phyloP scores from a whole-genome alignment of 1,140 invertebrate species.

The Brachionus manjavacas region DNA sequence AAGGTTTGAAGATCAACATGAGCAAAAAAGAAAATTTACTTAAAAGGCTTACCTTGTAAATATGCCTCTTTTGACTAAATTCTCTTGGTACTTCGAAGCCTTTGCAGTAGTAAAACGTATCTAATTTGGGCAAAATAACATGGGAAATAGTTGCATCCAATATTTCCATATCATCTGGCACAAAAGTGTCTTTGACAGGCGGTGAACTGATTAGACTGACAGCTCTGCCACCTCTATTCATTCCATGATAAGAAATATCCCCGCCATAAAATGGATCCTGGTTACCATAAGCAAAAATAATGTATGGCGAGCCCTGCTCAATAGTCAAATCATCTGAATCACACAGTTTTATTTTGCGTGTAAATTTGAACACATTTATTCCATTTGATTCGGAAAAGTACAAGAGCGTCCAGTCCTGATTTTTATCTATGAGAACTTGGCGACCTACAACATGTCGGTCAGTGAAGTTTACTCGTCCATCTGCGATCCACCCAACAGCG shows the following conservation, averaged over 20 bases:
- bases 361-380: constrained; percentile 41
- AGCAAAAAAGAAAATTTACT: no score
- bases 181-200: not conserved
- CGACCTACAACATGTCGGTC: constrained; percentile 34
- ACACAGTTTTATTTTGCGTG: constrained; percentile 19
- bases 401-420: constrained; percentile 27
- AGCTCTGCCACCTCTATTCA: not conserved
- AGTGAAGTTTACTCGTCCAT: constrained; percentile 20
- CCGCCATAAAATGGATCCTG: not conserved
- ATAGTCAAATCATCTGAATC: constrained; percentile 29
- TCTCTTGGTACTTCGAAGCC: constrained; percentile 8
- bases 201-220: not conserved
- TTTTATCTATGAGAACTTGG: constrained; percentile 25
- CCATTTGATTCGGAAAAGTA: constrained; percentile 38
- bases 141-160: not conserved
- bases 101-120: constrained; percentile 16
- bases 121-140: not conserved
- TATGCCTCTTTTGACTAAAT: constrained; percentile 19
- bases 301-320: constrained; percentile 12
- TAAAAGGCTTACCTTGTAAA: not conserved
- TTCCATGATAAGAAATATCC: constrained; percentile 36
- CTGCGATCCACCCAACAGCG: constrained; percentile 71
- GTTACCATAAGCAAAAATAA: constrained; percentile 38
- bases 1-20: no score
- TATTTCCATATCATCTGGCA: not conserved